Conservation (phyloP, 1,140 invertebrate genomes). For the Drosophila aff. region DNA sequence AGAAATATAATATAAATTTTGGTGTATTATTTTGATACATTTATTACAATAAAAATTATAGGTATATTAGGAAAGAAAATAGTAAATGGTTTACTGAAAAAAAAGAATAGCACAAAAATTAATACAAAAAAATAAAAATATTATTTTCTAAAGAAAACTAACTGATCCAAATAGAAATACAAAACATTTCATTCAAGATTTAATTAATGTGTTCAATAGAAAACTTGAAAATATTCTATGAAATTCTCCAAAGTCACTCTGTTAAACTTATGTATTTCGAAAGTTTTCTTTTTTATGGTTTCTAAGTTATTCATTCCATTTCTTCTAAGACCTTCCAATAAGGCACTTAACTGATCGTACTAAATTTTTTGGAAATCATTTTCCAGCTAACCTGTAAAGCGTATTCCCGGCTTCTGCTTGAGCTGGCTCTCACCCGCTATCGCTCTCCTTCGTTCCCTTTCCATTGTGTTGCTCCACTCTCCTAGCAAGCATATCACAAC, state of each 20-base stretch:
- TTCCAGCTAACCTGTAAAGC: conserved; percentile 6
- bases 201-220: no score
- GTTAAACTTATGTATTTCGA: no score
- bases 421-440: background rate
- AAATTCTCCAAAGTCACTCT: no score
- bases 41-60: no score
- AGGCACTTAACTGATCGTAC: background rate
- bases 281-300: background rate
- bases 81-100: no score
- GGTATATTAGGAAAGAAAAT: background rate
- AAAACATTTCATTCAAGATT: no score
- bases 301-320: background rate
- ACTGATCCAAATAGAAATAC: no score
- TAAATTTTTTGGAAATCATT: background rate
- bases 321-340: background rate
- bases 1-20: background rate
- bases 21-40: background rate
- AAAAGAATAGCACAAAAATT: background rate
- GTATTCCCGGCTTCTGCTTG: background rate
- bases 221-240: no score
- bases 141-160: no score
- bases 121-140: background rate
- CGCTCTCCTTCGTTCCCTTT: background rate
- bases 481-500: conserved; percentile 30
- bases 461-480: conserved; percentile 14